Conservation (phyloP, 2,888 invertebrate species). For the Trichogramma evanescens region DNA sequence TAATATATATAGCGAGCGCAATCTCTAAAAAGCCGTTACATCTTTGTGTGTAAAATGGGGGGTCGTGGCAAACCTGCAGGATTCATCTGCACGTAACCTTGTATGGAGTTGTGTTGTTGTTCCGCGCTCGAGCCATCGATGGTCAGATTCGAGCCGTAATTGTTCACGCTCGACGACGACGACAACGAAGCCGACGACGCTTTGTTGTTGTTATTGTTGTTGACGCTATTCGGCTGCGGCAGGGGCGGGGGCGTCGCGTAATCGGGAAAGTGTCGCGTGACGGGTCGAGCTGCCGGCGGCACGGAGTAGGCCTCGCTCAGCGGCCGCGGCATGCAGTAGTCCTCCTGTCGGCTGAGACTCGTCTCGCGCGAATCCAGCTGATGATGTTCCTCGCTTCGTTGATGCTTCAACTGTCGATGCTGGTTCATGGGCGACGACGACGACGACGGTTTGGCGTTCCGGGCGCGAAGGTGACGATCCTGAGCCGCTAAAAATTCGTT, state of each 20-base stretch:
- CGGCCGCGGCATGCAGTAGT: constrained; percentile 48
- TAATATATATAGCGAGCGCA: no score
- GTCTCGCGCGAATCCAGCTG: constrained; percentile 22
- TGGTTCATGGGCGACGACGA: no score
- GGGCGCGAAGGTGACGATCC: neutral
- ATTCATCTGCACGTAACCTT: constrained; percentile 50
- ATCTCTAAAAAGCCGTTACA: no score
- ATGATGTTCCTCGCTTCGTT: neutral
- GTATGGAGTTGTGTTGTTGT: constrained; percentile 30
- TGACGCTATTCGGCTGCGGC: constrained; percentile 26
- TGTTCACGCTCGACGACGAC: constrained; percentile 5
- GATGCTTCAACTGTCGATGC: neutral
- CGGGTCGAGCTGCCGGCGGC: constrained; percentile 49
- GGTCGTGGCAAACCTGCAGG: constrained; percentile 40
- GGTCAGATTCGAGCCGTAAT: constrained; percentile 23
- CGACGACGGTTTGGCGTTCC: no score
- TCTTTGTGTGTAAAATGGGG: neutral
- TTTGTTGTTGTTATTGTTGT: constrained; percentile 10
- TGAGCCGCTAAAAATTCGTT: neutral
- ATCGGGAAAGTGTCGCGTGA: constrained; percentile 34
- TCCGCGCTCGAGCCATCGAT: constrained; percentile 32
- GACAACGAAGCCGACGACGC: constrained; percentile 34
- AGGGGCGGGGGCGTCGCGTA: constrained; percentile 28
- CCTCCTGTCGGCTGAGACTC: constrained; percentile 29
- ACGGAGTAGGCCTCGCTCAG: constrained; percentile 50